Evolutionary conservation across 1,140 invertebrate species (phyloP), one percentile per base, ranked within the genome.

Genomic region (Himalopsyche phryganea): DNA sequence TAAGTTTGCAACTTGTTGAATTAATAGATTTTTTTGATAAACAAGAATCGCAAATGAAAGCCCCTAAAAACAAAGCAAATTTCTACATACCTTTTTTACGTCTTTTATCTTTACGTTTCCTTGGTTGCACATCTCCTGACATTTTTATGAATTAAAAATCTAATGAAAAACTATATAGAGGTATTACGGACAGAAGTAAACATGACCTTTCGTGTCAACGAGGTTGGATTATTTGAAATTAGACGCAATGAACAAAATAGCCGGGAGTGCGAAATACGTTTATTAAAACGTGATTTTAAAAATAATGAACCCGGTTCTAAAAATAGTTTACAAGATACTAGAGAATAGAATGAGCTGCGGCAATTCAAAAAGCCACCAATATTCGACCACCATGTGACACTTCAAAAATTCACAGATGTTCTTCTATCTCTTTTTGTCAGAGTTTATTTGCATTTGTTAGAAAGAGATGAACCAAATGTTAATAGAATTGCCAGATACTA

Each of bases 51-150:
- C 17, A 41, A 19, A 42, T 11, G 18, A 44, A 4, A 42, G 14
- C 19, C 14, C 11, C 6, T 46, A 66, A 66, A 61, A 59, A 46
- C 75, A 40, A 13, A 40, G 11, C 11, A 13, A 40, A 40, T 40
- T n/a, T 42, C 11, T 49, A 15, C 46, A 49, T 78, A 87, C 86
- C 85, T 81, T 84, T 86, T 76, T 83, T 86, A 66, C 80, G 80
- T 68, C 80, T 80, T 67, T 85, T 87, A 65, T 87, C 85, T 73
- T 85, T 87, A 63, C 85, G 79, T 70, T 85, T 86, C 62, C 83
- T 82, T 51, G 85, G 81, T 69, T 87, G 85, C 53, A 83, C 81
- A 69, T 87, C 85, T 35, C 83, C 85, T 64, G 85, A 86, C 85
- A 87, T 87, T 42, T 57, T 50, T 33, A 35, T 28, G 23, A 28